Evolutionary conservation across 1,140 invertebrate species (phyloP), one percentile per base, ranked within the genome.

Genomic region (Drosophila mojavensis): DNA sequence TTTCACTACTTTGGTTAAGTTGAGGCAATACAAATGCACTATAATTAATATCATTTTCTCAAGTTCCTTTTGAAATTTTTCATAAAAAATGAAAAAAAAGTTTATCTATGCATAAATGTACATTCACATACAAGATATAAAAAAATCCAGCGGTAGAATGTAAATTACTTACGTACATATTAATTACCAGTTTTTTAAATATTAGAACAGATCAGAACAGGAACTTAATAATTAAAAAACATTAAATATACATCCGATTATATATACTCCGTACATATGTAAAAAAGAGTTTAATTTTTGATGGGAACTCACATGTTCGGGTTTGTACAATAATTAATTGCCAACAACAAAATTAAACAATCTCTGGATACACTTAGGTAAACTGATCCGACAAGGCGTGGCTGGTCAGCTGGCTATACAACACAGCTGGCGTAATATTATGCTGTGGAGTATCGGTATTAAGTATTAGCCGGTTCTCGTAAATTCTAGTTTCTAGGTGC

Each of bases 401-500:
- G 66, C 47, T 68, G 10, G 65, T 39, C 28, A 53, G 58, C 58
- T 62, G 45, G 39, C 30, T 70, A 15, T 26, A 9, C 4, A 26
- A 13, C 48, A 66, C 66, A 69, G 72, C 66, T 70, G 66, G 26
- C 28, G 53, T 53, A 55, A 64, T 71, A 58, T 48, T 45, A 4
- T 58, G 17, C n/a, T 56, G n/a, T 62, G 15, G 53, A 45, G 15
- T 53, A 51, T 67, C n/a, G 67, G 43, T 63, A 53, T 70, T 43
- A 45, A 45, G 15, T 50, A 64, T 33, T 41, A 48, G 66, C 65
- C 30, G 28, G 55, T 60, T 72, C 33, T 70, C 20, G 72, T 65
- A 48, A 63, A 61, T 73, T 73, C 56, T 62, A 74, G 61, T 70
- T 75, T 43, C 61, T 48, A 54, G 36, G 69, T 70, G 68, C 67